Percentiles rank a stretch among this genome's conserved stretches.
phyloP scores from a whole-genome alignment of 2,113 vertebrate species.

The Scopus umbretta region DNA sequence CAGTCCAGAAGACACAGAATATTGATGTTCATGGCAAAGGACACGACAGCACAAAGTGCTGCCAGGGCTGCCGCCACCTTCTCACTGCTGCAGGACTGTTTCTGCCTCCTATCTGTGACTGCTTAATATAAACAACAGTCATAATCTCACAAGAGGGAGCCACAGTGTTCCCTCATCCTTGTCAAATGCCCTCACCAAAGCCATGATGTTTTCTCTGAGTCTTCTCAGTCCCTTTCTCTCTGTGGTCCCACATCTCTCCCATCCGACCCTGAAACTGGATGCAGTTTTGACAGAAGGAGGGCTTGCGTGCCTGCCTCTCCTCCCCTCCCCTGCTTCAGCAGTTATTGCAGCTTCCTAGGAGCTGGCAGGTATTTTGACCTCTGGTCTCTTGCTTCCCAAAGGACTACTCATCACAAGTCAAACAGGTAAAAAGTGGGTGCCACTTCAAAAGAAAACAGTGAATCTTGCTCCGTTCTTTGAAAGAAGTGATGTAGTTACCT shows the following conservation, averaged over 20 bases:
- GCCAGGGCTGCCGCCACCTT: not conserved
- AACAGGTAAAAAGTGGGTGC: not conserved
- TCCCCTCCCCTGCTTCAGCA: not conserved
- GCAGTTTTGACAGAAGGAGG: not conserved
- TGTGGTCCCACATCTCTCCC: not conserved
- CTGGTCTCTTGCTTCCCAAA: not conserved
- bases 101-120: not conserved
- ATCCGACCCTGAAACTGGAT: not conserved
- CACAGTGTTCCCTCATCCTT: not conserved
- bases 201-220: not conserved
- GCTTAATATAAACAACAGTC: not conserved
- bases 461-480: not conserved
- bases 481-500: not conserved
- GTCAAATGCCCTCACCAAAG: not conserved
- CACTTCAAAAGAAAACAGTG: not conserved
- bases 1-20: not conserved
- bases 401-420: not conserved
- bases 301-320: not conserved
- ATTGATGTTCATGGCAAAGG: not conserved
- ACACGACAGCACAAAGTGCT: not conserved
- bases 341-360: not conserved
- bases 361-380: not conserved
- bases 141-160: not conserved
- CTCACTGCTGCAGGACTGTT: not conserved
- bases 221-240: not conserved